A percentile compares a stretch with the other conserved stretches of the same genome.
These are phyloP conservation scores for Crenichthys baileyi DNA, from an alignment of 2,797 vertebrate genomes.

Conservation along the genomic window DNA sequence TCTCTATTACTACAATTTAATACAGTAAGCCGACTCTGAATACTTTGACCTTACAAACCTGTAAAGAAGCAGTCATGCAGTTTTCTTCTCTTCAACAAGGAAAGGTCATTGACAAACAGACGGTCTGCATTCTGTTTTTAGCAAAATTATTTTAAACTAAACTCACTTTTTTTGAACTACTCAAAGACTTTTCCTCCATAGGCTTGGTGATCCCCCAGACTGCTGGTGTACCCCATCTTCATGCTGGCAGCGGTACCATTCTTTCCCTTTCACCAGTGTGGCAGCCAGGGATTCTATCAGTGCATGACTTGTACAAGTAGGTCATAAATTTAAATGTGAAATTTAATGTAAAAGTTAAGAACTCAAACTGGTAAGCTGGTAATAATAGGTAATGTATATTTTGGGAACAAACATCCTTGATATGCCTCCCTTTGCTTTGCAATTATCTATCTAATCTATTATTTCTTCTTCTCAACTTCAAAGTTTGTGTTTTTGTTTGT, in stretches of 20 bases:
- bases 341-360: no score
- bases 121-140: background rate
- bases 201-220: no score
- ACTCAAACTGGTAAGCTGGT: background rate
- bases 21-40: background rate
- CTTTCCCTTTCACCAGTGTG: no score
- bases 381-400: background rate
- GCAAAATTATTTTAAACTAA: background rate
- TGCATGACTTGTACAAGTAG: no score
- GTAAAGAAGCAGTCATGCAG: background rate
- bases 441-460: background rate
- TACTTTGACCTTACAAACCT: background rate
- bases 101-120: background rate
- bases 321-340: no score
- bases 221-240: background rate
- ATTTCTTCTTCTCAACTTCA: background rate
- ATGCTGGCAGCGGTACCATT: background rate
- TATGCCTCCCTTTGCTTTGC: background rate
- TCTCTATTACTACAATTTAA: background rate
- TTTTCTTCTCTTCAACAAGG: background rate
- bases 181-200: background rate
- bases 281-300: no score
- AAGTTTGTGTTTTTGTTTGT: background rate
- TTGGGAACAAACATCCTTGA: background rate
- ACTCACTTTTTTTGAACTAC: background rate